Base-by-base conservation (phyloP, 1,140 invertebrate genomes). In the Antheraea mylitta region DNA sequence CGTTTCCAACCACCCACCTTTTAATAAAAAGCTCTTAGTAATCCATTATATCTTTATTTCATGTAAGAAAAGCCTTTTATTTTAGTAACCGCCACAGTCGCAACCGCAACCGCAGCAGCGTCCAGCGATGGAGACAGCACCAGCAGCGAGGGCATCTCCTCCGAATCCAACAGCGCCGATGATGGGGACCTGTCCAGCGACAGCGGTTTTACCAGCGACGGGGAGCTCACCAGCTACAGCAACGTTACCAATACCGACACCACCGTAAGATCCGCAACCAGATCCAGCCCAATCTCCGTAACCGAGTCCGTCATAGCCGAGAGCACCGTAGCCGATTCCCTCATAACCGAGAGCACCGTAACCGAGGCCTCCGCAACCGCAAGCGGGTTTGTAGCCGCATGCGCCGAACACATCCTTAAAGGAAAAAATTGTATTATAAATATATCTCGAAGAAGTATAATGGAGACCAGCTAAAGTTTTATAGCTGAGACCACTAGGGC, bases 151-250 rank as follows among this genome's bases (percentile, higher is more conserved):
- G 13, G 45, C 18, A 3, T 37, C 10, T 7, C 48, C 66, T 13
- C 37, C 58, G n/a, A 59, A 38, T 9, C 11, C 60, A 3, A 73
- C 64, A 45, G 68, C 48, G 7, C 71, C 71, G 19, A 62, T 63
- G 48, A 73, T 69, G 3, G 71, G 71, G 22, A 73, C 71, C n/a
- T 69, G 64, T 16, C 71, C 71, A 13, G 64, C 45, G 37, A 73
- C 22, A 18, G 64, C 67, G 0, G 71, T 73, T 18, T 48, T 73
- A 64, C 71, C 71, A 42, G 71, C 60, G 7, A 86, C 84, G 19
- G 82, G 82, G 67, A 86, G 75, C 63, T 86, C 82, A 5, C 84
- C 84, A n/a, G 72, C 68, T 8, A 85, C 82, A 1, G 71, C 75
- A 3, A 86, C 76, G 36, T 81, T 77, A 45, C 83, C 83, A 9